Evolutionary conservation across 2,888 invertebrate genomes (phyloP), one percentile per base, ranked within the genome.

Genomic region (Neuroscelio doddi): DNA sequence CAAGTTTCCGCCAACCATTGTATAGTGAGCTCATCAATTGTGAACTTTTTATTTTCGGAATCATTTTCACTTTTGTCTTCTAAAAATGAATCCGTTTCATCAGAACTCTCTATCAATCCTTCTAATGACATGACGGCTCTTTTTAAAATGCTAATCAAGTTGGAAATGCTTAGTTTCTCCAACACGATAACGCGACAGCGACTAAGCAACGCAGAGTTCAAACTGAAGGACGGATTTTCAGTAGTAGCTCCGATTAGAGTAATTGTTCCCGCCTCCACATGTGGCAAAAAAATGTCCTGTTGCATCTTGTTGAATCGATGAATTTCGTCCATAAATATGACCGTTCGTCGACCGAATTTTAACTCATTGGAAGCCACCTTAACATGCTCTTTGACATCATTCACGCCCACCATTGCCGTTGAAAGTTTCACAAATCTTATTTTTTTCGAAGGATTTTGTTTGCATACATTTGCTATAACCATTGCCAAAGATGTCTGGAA

Each of bases 311-410:
- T 94, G 78, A 94, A 94, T 50, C 94, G 88, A 81, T 94, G 94
- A 74, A 95, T 93, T 86, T 95, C 94, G 87, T 95, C 94, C 90
- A 94, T 91, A 76, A 95, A 94, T 10, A 94, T 85, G 24, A 94
- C 87, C 15, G 94, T 94, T 71, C 89, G 89, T 56, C 90, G 87
- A 70, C 89, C 89, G 80, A 90, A 91, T 80, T 89, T 90, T 34
- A 87, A 81, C 76, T 94, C 93, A 85, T 91, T 91, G 78, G 90
- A 89, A 3, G 94, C 93, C 16, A 89, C 82, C 74, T 89, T 89
- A 0, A 93, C 88, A 1, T 90, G 87, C 82, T 91, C 91, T 80
- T 92, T 93, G 0, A 94, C 91, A 81, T 94, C 93, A 85, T 88
- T 91, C 4, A 93, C 90, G 3, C 93, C 93, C 39, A 90, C 86